Evolutionary conservation across 1,140 invertebrate genomes (phyloP).

Genomic region (Rhopalosiphum padi): DNA sequence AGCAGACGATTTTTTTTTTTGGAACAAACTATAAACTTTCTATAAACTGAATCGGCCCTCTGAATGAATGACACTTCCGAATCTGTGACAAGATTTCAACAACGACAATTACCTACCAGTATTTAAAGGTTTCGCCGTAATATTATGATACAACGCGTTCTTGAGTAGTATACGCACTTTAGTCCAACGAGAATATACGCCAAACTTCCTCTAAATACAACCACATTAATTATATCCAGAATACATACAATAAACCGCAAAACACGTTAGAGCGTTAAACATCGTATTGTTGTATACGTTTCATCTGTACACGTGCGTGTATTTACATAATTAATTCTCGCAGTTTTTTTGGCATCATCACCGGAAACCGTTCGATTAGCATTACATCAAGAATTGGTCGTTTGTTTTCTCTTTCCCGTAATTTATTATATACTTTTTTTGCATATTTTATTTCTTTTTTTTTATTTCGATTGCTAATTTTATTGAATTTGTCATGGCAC

Average conservation of each 20-base stretch:
- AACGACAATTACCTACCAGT: too few relatives aligned
- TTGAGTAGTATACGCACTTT: too few relatives aligned
- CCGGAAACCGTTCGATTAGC: conserved; percentile 4
- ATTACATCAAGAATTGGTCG: neutral
- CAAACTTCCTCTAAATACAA: neutral
- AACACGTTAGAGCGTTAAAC: neutral
- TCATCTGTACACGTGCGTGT: neutral
- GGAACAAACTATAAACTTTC: too few relatives aligned
- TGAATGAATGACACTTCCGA: too few relatives aligned
- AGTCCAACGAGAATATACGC: neutral
- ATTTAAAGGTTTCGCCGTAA: too few relatives aligned
- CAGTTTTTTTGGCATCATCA: neutral
- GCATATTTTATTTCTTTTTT: neutral
- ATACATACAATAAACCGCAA: neutral
- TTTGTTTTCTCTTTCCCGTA: neutral
- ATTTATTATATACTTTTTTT: neutral
- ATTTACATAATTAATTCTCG: conserved; percentile 5
- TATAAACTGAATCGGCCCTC: too few relatives aligned
- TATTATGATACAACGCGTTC: too few relatives aligned
- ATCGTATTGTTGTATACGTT: neutral
- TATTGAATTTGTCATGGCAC: neutral
- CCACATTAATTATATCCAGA: neutral
- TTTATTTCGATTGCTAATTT: neutral
- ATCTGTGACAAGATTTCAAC: too few relatives aligned
- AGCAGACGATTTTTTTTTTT: too few relatives aligned